These are phyloP conservation scores for Caenorhabditis panamensis DNA, from an alignment of 2,888 invertebrate genomes.

Conservation along the genomic window DNA sequence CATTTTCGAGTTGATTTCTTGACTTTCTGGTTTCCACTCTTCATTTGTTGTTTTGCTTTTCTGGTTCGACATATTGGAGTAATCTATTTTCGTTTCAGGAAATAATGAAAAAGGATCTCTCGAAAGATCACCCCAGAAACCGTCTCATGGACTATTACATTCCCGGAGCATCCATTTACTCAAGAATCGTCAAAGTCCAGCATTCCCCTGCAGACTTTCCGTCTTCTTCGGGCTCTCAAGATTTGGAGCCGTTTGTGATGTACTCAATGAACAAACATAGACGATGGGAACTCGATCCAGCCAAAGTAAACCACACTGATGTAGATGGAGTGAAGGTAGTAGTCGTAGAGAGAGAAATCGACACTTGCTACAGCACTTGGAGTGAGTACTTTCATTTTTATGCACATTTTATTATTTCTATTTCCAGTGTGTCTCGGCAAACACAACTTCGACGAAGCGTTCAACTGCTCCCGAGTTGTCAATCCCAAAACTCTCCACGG, in stretches of 20 bases:
- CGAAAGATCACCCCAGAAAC: constrained; percentile 32
- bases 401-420: not conserved
- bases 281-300: constrained; percentile 38
- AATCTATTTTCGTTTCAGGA: too few relatives aligned
- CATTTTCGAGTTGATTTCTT: not conserved
- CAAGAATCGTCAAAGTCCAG: constrained; percentile 32
- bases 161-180: constrained; percentile 25
- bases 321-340: constrained; percentile 20
- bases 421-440: constrained; percentile 15
- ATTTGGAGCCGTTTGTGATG: constrained; percentile 34
- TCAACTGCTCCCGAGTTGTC: constrained; percentile 12
- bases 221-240: not conserved
- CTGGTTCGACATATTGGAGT: too few relatives aligned
- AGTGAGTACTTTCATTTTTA: constrained; percentile 10
- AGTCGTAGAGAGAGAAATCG: constrained; percentile 29
- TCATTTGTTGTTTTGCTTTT: not conserved
- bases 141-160: constrained; percentile 46
- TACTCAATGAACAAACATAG: constrained; percentile 44
- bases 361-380: constrained; percentile 25
- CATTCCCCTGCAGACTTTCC: constrained; percentile 27
- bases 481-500: constrained; percentile 1
- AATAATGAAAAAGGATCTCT: constrained; percentile 29
- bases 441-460: constrained; percentile 19
- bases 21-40: not conserved
- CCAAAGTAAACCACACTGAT: not conserved